A percentile compares a stretch with the other conserved stretches of the same genome.
Evolutionary conservation across 2,797 vertebrate genomes (phyloP).

Genomic region (Takifugu rubripes): DNA sequence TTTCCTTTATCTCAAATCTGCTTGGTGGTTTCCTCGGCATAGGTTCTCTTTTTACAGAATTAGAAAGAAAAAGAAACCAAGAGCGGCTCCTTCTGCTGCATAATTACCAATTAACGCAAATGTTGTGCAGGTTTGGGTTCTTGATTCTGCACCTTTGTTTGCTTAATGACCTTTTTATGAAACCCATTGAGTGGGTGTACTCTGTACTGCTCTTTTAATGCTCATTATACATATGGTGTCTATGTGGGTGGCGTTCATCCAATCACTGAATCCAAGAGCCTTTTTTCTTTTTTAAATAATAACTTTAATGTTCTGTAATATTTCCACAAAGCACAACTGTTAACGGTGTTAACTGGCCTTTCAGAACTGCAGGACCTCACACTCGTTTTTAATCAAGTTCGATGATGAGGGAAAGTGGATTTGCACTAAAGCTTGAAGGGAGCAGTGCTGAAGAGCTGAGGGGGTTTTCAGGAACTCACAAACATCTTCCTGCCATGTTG

Average conservation of each 20-base stretch:
- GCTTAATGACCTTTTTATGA: slow-evolving; percentile 47
- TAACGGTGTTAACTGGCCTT: slow-evolving; percentile 54
- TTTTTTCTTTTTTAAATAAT: slow-evolving; percentile 55
- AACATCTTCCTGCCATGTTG: no score
- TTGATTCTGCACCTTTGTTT: slow-evolving; percentile 41
- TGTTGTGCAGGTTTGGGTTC: slow-evolving; percentile 25
- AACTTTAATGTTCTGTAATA: slow-evolving; percentile 51
- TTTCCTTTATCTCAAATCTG: slow-evolving; percentile 27
- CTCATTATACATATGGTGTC: slow-evolving; percentile 42
- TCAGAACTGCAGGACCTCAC: slow-evolving; percentile 46
- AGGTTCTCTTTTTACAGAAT: slow-evolving; percentile 9
- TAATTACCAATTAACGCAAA: slow-evolving; percentile 27
- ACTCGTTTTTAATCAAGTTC: slow-evolving; percentile 62
- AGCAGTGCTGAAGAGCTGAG: not conserved
- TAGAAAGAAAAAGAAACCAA: slow-evolving; percentile 11
- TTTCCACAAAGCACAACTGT: slow-evolving; percentile 53
- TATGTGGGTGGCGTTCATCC: slow-evolving; percentile 46
- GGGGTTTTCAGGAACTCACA: no score
- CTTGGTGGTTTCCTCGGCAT: not conserved
- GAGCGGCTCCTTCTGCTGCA: slow-evolving; percentile 7
- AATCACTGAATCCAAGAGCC: slow-evolving; percentile 40
- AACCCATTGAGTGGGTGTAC: slow-evolving; percentile 42
- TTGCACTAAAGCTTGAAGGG: slow-evolving; percentile 40
- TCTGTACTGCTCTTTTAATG: slow-evolving; percentile 23
- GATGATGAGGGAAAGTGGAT: slow-evolving; percentile 50